Conservation (phyloP, 1,140 invertebrate species). For the Ceratina japonica region DNA sequence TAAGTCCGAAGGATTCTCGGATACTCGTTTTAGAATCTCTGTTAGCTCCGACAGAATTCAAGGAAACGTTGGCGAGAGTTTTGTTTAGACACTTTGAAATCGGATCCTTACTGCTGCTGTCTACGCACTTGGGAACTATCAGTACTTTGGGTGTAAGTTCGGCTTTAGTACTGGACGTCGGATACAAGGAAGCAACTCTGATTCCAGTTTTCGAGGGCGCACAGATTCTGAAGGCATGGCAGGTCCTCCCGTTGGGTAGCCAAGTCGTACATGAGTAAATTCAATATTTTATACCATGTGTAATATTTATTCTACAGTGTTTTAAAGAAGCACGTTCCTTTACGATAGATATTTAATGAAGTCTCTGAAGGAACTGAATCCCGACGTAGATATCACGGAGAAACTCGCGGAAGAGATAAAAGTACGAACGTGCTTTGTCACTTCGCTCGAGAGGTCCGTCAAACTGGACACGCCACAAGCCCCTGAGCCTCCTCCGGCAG, state of each 20-base stretch:
- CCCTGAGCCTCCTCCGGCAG: slow-evolving; percentile 79
- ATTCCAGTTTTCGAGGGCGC: slow-evolving; percentile 93
- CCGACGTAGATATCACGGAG: slow-evolving; percentile 79
- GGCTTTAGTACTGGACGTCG: slow-evolving; percentile 91
- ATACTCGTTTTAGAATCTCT: slow-evolving; percentile 95
- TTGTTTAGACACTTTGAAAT: slow-evolving; percentile 96
- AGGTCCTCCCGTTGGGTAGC: slow-evolving; percentile 87
- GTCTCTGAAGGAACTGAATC: slow-evolving; percentile 56
- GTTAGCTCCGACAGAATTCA: slow-evolving; percentile 88
- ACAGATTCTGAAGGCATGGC: slow-evolving; percentile 88
- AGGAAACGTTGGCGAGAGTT: slow-evolving; percentile 93
- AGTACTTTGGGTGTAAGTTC: slow-evolving; percentile 88
- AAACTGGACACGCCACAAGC: slow-evolving; percentile 79
- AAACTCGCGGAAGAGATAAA: slow-evolving; percentile 85
- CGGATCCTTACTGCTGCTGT: slow-evolving; percentile 83
- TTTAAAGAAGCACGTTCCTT: background rate
- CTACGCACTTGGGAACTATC: slow-evolving; percentile 89
- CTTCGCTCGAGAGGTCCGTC: slow-evolving; percentile 84
- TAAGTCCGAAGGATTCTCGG: slow-evolving; percentile 95
- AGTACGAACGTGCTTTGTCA: slow-evolving; percentile 91
- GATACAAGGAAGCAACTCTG: slow-evolving; percentile 89
- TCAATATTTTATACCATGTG: background rate
- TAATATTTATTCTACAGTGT: background rate
- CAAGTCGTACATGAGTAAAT: slow-evolving; percentile 83
- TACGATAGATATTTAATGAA: slow-evolving; percentile 66